Base-by-base conservation (phyloP, 2,113 vertebrate genomes). In the Actinemys pallida region DNA sequence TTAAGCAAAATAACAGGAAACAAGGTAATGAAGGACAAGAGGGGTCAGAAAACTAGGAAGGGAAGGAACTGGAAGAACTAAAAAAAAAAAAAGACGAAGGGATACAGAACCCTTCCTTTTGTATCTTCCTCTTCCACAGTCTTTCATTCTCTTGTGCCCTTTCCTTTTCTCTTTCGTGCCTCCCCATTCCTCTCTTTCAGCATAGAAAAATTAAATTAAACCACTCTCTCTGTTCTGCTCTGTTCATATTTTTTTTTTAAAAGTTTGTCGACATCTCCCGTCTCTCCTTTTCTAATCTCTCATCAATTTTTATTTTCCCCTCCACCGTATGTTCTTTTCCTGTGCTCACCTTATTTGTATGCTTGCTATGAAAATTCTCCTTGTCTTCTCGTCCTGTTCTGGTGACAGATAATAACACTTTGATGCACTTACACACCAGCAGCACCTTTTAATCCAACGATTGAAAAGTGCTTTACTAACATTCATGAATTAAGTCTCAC, bases 21-120 rank as follows among this genome's bases (percentile, higher is more conserved):
- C 81, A 65, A 92, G 89, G 84, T 79, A 88, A 57, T 45, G 90
- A 94, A 94, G 95, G 96, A 82, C 92, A 27, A 92, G 81, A 88
- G 78, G 81, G 91, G 90, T 81, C 90, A 56, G 69, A 78, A 45
- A 81, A 59, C 10, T 52, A 3, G 9, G 83, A 2, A 8, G 20
- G 54, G 83, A 35, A 87, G 49, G 76, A 88, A 31, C 13, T 7
- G 45, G 65, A 47, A 89, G 81, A 47, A 50, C 50, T 50, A 54
- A 54, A 54, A 54, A 54, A 13, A n/a, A 72, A 24, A 76, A 31
- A 25, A 12, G 91, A 42, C 79, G 25, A 56, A 90, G 86, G 35
- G 17, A 81, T 29, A 62, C 0, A 0, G 76, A 84, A 39, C 45
- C 1, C 1, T 1, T 65, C 76, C 35, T 42, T 75, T 39, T 85